Conservation (phyloP, 2,113 vertebrate genomes). For the Anarhynchus alexandrinus region DNA sequence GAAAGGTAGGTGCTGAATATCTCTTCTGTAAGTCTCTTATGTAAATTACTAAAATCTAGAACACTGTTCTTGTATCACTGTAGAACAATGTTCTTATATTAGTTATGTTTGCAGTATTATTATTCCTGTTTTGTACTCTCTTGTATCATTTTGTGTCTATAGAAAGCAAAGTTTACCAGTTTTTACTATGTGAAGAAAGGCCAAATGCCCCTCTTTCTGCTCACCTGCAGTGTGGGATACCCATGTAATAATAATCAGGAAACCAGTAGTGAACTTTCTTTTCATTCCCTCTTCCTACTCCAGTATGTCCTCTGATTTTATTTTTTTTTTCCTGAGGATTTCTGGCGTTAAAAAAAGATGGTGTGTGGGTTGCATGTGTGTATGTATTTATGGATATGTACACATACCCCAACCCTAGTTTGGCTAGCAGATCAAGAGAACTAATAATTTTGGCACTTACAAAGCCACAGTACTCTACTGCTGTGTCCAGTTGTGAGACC, state of each 20-base stretch:
- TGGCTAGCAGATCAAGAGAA: neutral
- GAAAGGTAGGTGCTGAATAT: neutral
- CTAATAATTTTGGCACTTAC: neutral
- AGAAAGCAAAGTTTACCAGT: neutral
- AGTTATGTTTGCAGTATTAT: neutral
- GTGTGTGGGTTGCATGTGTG: fast-evolving
- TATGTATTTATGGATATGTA: neutral
- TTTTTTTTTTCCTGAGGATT: neutral
- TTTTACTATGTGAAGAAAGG: neutral
- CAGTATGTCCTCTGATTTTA: neutral
- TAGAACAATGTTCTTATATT: neutral
- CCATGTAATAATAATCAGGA: neutral
- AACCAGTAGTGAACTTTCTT: neutral
- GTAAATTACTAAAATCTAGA: neutral
- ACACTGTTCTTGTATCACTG: neutral
- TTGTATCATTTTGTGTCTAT: neutral
- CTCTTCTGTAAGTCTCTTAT: neutral
- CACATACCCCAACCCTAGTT: neutral
- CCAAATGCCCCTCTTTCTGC: neutral
- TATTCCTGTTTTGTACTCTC: neutral
- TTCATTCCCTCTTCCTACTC: neutral
- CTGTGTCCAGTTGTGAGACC: neutral
- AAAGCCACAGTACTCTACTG: neutral
- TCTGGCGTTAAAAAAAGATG: neutral
- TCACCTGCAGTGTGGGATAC: neutral